Base-by-base conservation (phyloP, 2,888 invertebrate genomes). In the Agrotis ipsilon region DNA sequence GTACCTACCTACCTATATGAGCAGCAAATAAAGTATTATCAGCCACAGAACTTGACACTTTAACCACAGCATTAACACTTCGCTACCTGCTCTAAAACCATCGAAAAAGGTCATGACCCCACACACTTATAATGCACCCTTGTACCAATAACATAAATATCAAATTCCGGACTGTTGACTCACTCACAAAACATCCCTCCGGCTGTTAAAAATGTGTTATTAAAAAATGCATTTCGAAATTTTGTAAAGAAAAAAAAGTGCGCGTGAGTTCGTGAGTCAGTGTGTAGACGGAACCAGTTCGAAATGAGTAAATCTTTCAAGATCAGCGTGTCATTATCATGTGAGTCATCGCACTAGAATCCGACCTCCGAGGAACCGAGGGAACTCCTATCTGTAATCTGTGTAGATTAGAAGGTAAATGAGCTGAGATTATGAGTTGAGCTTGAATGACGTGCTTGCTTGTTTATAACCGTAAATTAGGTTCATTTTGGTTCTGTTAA, bases 261-360 rank as follows among this genome's bases (percentile, higher is more conserved):
- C 86, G 83, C 85, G 79, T 91, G 92, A 92, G 88, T 92, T 90
- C 88, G 82, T 84, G 86, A 85, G 73, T 85, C 84, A 85, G 79
- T 51, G 77, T 51, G 77, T 80, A 70, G 83, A 86, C 85, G 84
- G 78, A 91, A 90, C 88, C 86, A 83, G 88, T 89, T 90, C 84
- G 68, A 80, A 84, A 75, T 84, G 85, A 83, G 81, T 84, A 84
- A 78, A 85, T 84, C 87, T 86, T 84, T 89, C 85, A 84, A 86
- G 87, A 88, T 86, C 86, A 86, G 63, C 80, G 80, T 85, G 87
- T 88, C 88, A 89, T 91, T 89, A 85, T 83, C 79, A 68, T 79
- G 82, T 94, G 93, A 94, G 83, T 92, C 94, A 94, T 86, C 79
- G 79, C 61, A 68, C 64, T 84, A 87, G 87, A 85, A 89, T 88